phyloP scores from a whole-genome alignment of 2,888 invertebrate genomes.

The Thalpophila matura region DNA sequence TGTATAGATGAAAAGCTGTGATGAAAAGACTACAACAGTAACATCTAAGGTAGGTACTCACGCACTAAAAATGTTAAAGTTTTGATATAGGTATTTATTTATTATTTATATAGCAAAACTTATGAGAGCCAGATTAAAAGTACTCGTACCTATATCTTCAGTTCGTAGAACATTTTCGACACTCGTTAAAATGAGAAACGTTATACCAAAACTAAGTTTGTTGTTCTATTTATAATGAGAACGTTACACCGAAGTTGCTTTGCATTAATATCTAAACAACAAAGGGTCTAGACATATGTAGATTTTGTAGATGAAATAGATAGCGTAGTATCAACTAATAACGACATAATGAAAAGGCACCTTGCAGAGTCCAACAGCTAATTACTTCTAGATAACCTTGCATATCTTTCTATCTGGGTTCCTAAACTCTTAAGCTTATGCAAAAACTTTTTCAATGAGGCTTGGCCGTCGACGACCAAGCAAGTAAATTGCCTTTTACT shows the following conservation, averaged over 20 bases:
- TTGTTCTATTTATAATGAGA: conserved; percentile 2
- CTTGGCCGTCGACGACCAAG: not conserved
- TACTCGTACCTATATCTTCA: no score
- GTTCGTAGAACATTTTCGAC: not conserved
- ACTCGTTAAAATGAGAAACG: conserved; percentile 11
- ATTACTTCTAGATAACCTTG: conserved; percentile 18
- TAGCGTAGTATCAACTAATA: not conserved
- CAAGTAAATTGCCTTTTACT: conserved; percentile 22
- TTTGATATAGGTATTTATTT: no score
- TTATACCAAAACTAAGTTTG: not conserved
- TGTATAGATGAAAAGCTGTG: no score
- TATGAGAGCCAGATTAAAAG: no score
- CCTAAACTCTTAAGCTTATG: conserved; percentile 10
- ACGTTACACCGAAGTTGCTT: not conserved
- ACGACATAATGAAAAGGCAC: not conserved
- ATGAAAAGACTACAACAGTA: no score
- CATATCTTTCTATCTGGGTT: not conserved
- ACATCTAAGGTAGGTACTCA: no score
- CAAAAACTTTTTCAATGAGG: conserved; percentile 23
- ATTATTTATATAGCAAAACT: no score
- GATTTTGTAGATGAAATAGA: not conserved
- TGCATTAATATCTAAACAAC: not conserved
- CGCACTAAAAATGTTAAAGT: no score
- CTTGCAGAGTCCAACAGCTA: not conserved
- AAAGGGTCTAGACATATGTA: not conserved